phyloP scores from a whole-genome alignment of 2,888 invertebrate genomes.

The Rhagium mordax region DNA sequence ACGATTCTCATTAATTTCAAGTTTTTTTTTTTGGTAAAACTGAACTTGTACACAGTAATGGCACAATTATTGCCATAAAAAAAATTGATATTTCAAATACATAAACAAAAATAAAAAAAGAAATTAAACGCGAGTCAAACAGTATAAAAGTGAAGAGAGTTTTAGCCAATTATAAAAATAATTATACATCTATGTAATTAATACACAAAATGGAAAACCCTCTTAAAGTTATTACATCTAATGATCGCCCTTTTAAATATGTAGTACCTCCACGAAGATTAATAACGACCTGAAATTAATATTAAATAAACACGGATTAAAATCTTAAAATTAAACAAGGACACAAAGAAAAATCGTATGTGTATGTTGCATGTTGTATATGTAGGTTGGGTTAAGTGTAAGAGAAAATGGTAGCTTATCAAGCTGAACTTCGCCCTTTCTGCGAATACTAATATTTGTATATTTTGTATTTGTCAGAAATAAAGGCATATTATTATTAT shows the following conservation, averaged over 20 bases:
- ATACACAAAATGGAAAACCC: constrained; percentile 40
- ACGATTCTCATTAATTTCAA: not conserved
- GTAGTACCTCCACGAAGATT: constrained; percentile 57
- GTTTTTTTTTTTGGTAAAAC: constrained; percentile 25
- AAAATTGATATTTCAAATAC: not conserved
- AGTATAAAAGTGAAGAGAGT: constrained; percentile 46
- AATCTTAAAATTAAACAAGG: constrained; percentile 42
- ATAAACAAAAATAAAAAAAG: constrained; percentile 7
- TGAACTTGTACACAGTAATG: constrained; percentile 18
- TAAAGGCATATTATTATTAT: no score
- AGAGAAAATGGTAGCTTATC: no score
- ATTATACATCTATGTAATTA: constrained; percentile 28
- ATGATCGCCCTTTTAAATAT: constrained; percentile 50
- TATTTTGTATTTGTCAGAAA: no score
- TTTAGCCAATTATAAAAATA: constrained; percentile 38
- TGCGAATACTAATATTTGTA: no score
- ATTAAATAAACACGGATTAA: constrained; percentile 62
- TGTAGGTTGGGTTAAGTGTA: no score
- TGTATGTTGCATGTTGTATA: no score
- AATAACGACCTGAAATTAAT: constrained; percentile 66
- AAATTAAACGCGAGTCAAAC: constrained; percentile 40
- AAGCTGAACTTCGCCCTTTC: no score
- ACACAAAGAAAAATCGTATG: constrained; percentile 31
- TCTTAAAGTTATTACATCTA: constrained; percentile 43
- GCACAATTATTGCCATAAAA: constrained; percentile 26